Evolutionary conservation across 2,888 invertebrate genomes (phyloP).

Genomic region (Vesta saturnalis): DNA sequence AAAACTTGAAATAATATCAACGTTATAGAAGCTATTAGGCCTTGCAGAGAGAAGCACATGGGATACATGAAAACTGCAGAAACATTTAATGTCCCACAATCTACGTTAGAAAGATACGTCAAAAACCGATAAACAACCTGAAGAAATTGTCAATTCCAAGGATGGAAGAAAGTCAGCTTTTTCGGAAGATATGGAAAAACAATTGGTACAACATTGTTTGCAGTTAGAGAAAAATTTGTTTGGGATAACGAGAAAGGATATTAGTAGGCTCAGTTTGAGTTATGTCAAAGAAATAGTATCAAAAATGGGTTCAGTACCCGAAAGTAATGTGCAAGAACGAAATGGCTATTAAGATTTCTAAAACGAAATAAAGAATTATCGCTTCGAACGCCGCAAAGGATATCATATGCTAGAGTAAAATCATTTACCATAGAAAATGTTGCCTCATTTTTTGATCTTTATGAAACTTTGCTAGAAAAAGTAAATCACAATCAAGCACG

Average conservation of each 20-base stretch:
- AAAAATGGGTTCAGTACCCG: not conserved
- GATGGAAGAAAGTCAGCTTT: slow-evolving; percentile 38
- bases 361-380: not conserved
- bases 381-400: not conserved
- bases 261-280: not conserved
- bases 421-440: slow-evolving; percentile 3
- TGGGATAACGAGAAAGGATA: slow-evolving; percentile 42
- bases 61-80: too few species aligned
- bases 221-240: slow-evolving; percentile 36
- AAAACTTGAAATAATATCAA: not conserved
- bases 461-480: not conserved
- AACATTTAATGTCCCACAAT: slow-evolving; percentile 23
- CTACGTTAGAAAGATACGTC: slow-evolving; percentile 31
- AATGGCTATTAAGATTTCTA: not conserved
- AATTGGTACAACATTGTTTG: slow-evolving; percentile 20
- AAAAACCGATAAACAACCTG: not conserved
- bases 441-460: not conserved
- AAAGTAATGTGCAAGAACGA: not conserved
- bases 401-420: slow-evolving; percentile 4
- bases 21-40: too few species aligned
- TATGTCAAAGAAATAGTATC: not conserved
- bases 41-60: too few species aligned
- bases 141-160: slow-evolving; percentile 14
- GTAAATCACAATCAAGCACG: not conserved
- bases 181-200: slow-evolving; percentile 40